These are phyloP conservation scores for Carcinoscorpius rotundicauda DNA, from an alignment of 1,140 invertebrate genomes.

Conservation along the genomic window DNA sequence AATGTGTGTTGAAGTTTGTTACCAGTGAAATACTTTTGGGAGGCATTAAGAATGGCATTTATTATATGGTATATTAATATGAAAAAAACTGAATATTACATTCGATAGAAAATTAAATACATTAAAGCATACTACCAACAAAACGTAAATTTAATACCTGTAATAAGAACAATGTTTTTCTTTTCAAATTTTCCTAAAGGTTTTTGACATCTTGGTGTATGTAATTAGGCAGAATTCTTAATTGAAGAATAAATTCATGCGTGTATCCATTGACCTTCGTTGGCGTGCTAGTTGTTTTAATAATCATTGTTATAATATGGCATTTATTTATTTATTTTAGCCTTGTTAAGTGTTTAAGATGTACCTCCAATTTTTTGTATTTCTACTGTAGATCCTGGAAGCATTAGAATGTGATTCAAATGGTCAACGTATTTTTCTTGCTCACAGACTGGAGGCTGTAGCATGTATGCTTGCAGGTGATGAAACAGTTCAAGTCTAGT, in stretches of 20 bases:
- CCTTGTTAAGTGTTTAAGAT: neutral
- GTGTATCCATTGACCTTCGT: neutral
- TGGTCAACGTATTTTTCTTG: slow-evolving; percentile 74
- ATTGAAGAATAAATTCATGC: neutral
- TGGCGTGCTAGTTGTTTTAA: no score
- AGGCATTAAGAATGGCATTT: no score
- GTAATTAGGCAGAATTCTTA: neutral
- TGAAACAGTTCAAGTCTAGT: slow-evolving; percentile 16
- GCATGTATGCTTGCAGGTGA: slow-evolving; percentile 62
- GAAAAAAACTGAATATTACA: neutral
- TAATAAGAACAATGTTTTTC: no score
- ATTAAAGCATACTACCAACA: no score
- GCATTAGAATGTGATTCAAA: slow-evolving; percentile 64
- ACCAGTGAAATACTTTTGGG: no score
- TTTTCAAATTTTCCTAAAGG: no score
- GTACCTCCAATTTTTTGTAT: slow-evolving; percentile 6
- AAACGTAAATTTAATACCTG: no score
- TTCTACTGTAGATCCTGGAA: slow-evolving; percentile 52
- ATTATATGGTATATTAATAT: neutral
- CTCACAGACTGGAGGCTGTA: slow-evolving; percentile 77
- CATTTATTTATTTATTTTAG: slow-evolving; percentile 3
- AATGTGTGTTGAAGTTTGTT: neutral
- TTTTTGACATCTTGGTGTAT: neutral
- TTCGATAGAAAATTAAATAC: no score
- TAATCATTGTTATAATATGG: neutral